Evolutionary conservation across 2,113 vertebrate genomes (phyloP).

Genomic region (Eira barbara): DNA sequence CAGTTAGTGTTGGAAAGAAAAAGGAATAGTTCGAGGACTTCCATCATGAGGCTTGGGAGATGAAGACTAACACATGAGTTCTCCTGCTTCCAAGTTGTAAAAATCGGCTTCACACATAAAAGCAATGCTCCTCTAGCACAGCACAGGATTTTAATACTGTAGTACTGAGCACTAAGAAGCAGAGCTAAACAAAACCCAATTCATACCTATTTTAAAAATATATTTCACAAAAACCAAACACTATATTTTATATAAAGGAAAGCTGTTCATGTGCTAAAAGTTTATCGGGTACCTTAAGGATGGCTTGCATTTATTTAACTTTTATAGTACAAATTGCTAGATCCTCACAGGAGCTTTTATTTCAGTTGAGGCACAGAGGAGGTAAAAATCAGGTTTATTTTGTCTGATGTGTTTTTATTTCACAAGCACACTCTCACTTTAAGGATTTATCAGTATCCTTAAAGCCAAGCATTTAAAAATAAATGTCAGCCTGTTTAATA

Average conservation of each 20-base stretch:
- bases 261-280: not conserved
- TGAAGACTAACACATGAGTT: not conserved
- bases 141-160: rapidly evolving
- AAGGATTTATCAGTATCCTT: not conserved
- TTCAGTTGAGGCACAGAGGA: not conserved
- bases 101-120: not conserved
- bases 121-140: not conserved
- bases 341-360: not conserved
- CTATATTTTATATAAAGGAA: not conserved
- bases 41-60: not conserved
- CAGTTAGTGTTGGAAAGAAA: not conserved
- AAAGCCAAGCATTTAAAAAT: not conserved
- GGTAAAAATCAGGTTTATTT: not conserved
- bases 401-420: not conserved
- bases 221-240: not conserved
- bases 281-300: not conserved
- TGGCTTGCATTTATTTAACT: not conserved
- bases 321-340: not conserved
- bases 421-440: not conserved
- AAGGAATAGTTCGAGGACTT: not conserved
- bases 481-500: not conserved
- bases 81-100: not conserved
- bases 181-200: not conserved
- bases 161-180: not conserved
- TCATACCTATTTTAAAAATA: not conserved